Conservation (phyloP, 2,888 invertebrate species). For the Melanostoma mellinum region DNA sequence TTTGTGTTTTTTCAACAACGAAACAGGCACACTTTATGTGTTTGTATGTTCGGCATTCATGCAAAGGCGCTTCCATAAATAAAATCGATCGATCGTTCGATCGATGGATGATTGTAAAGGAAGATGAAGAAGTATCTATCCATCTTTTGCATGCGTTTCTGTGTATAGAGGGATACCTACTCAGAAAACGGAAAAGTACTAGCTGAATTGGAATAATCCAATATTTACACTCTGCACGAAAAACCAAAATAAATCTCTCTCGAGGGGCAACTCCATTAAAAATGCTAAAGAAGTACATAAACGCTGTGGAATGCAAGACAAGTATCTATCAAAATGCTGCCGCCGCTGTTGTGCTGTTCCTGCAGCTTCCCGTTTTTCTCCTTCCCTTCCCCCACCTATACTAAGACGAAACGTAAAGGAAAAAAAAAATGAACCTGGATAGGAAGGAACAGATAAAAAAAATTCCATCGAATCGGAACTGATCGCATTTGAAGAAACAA, state of each 20-base stretch:
- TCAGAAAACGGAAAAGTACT: constrained; percentile 16
- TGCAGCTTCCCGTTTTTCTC: constrained; percentile 1
- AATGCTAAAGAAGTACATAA: constrained; percentile 50
- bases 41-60: constrained; percentile 58
- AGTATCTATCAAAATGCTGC: constrained; percentile 67
- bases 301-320: constrained; percentile 66
- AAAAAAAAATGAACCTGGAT: constrained; percentile 24
- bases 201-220: constrained; percentile 54
- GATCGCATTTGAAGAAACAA: constrained; percentile 56
- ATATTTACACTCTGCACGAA: constrained; percentile 67
- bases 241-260: constrained; percentile 65
- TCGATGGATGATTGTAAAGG: constrained; percentile 28
- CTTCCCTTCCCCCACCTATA: constrained; percentile 51
- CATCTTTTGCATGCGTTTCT: constrained; percentile 53
- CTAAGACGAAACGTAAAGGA: constrained; percentile 22
- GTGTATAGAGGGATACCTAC: constrained; percentile 2
- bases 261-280: constrained; percentile 61
- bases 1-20: constrained; percentile 15
- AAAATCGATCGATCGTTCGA: constrained; percentile 55
- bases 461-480: constrained; percentile 58
- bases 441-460: constrained; percentile 61
- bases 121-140: constrained; percentile 51
- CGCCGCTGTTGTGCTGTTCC: constrained; percentile 26
- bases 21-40: constrained; percentile 18
- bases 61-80: constrained; percentile 70